Conservation (phyloP, 2,888 invertebrate species). For the Gortyna flavago region DNA sequence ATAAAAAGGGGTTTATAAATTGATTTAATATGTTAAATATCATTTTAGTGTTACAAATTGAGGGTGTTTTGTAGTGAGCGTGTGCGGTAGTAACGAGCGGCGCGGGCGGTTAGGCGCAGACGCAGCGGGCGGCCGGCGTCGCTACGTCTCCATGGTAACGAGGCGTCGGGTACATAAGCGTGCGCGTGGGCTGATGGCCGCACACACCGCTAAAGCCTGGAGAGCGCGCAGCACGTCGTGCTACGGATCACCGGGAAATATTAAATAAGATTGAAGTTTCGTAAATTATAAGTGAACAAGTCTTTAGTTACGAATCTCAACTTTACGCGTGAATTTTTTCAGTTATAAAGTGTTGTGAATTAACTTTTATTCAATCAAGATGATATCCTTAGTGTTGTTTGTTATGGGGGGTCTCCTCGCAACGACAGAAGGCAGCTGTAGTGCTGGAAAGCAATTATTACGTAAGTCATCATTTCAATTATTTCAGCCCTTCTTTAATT, state of each 20-base stretch:
- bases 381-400: conserved; percentile 89
- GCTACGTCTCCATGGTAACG: conserved; percentile 86
- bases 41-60: conserved; percentile 56
- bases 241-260: conserved; percentile 86
- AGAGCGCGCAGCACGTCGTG: conserved; percentile 89
- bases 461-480: conserved; percentile 79
- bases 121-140: conserved; percentile 82
- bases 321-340: conserved; percentile 81
- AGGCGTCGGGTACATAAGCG: conserved; percentile 82
- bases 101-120: conserved; percentile 67
- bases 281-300: conserved; percentile 85
- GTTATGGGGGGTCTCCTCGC: conserved; percentile 86
- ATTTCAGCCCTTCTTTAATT: conserved; percentile 6
- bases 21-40: conserved; percentile 47
- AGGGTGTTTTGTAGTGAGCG: conserved; percentile 60
- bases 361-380: conserved; percentile 78
- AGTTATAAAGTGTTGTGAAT: conserved; percentile 86
- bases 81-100: conserved; percentile 53
- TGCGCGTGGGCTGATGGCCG: conserved; percentile 72
- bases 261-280: conserved; percentile 86
- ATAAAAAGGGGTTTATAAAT: conserved; percentile 44
- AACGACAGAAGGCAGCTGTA: conserved; percentile 85
- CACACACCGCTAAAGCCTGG: conserved; percentile 85
- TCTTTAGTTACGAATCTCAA: conserved; percentile 89
- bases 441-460: conserved; percentile 86